Conservation (phyloP, 1,140 invertebrate species). For the Drosophila repleta region DNA sequence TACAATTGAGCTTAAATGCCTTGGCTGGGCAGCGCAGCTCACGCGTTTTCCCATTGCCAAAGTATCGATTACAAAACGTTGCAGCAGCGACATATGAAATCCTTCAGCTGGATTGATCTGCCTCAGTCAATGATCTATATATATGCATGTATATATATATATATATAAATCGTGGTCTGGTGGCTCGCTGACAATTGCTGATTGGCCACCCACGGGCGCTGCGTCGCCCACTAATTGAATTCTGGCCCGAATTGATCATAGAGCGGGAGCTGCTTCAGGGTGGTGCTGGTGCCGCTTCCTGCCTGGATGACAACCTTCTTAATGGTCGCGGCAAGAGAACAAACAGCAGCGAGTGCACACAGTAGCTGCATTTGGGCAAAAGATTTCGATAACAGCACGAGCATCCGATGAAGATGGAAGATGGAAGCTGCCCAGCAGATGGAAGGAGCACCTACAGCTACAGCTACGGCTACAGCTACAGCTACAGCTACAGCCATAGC, state of each 20-base stretch:
- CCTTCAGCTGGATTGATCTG: too few relatives aligned
- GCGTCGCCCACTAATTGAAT: conserved; percentile 32
- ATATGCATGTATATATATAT: too few relatives aligned
- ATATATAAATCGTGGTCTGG: too few relatives aligned
- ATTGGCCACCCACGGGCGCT: conserved; percentile 21
- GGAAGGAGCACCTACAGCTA: conserved; percentile 10
- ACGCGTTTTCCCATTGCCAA: conserved; percentile 15
- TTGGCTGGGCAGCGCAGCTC: conserved; percentile 36
- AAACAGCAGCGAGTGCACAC: conserved; percentile 44
- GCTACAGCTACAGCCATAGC: background rate
- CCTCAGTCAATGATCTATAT: too few relatives aligned
- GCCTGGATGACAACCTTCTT: conserved; percentile 19
- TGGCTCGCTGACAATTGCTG: conserved; percentile 2
- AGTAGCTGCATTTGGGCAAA: conserved; percentile 76
- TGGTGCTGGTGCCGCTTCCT: conserved; percentile 17
- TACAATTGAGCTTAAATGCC: conserved; percentile 42
- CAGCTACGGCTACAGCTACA: background rate
- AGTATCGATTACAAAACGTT: conserved; percentile 43
- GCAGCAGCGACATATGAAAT: background rate
- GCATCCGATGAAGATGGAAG: conserved; percentile 33
- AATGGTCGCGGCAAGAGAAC: conserved; percentile 31
- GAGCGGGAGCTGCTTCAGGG: conserved; percentile 30
- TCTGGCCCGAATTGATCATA: conserved; percentile 41
- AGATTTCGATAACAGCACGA: conserved; percentile 68
- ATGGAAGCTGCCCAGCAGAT: background rate